Evolutionary conservation across 2,888 invertebrate species (phyloP).

Genomic region (Dasypolia templi): DNA sequence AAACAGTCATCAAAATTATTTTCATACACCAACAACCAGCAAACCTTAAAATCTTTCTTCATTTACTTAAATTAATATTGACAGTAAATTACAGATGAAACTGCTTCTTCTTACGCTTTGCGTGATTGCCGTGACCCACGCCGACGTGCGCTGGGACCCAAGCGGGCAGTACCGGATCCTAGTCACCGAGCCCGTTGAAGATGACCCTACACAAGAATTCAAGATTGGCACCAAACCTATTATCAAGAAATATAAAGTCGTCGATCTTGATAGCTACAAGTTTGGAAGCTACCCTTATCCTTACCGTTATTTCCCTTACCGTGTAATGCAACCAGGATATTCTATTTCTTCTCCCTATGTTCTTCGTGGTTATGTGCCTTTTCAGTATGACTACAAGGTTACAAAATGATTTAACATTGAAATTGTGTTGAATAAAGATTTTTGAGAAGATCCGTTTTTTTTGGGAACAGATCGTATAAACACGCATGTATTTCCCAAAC

Average conservation of each 20-base stretch:
- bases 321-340: background rate
- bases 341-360: background rate
- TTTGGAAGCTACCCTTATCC: background rate
- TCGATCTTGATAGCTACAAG: background rate
- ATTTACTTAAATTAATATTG: background rate
- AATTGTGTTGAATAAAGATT: background rate
- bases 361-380: slow-evolving; percentile 2
- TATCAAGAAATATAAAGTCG: slow-evolving; percentile 3
- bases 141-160: slow-evolving; percentile 64
- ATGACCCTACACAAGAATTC: background rate
- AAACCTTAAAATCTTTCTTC: background rate
- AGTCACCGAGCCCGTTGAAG: slow-evolving; percentile 19
- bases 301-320: slow-evolving; percentile 10
- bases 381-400: slow-evolving; percentile 8
- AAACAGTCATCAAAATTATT: too few species aligned
- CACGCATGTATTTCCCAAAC: background rate
- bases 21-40: background rate
- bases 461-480: too few species aligned
- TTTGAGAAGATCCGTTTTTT: background rate
- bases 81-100: slow-evolving; percentile 69
- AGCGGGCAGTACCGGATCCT: slow-evolving; percentile 60
- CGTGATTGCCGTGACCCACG: slow-evolving; percentile 53
- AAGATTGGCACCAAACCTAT: background rate
- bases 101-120: slow-evolving; percentile 55
- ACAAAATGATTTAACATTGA: slow-evolving; percentile 1